Evolutionary conservation across 2,113 vertebrate species (phyloP).

Genomic region (Neofelis nebulosa): DNA sequence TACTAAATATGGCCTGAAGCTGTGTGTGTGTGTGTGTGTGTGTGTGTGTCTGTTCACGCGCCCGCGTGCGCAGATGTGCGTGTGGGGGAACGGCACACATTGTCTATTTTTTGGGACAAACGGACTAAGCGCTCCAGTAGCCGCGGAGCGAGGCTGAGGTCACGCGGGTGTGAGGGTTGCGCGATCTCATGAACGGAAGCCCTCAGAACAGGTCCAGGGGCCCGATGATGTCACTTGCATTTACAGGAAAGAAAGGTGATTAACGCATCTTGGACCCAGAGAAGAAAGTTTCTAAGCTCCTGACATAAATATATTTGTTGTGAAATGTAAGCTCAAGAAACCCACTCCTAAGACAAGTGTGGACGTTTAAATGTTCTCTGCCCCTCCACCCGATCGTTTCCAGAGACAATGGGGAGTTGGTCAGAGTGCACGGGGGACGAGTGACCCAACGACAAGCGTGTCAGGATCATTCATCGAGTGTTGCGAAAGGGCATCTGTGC

Average conservation of each 20-base stretch:
- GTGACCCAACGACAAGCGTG: too few species aligned
- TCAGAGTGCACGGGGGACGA: background rate
- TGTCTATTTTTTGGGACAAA: background rate
- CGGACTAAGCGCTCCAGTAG: fast-evolving
- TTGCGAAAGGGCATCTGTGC: background rate
- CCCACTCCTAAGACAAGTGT: background rate
- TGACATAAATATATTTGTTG: background rate
- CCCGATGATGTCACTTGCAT: too few species aligned
- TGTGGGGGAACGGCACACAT: fast-evolving
- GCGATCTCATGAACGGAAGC: fast-evolving
- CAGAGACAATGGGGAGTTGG: background rate
- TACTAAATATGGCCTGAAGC: background rate
- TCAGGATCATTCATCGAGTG: fast-evolving
- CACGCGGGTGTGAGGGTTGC: fast-evolving
- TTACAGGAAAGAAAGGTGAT: background rate
- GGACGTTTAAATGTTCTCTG: background rate
- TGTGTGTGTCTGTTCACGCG: fast-evolving
- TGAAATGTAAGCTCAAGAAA: background rate
- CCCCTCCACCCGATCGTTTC: background rate
- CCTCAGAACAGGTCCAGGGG: background rate
- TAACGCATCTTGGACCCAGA: background rate
- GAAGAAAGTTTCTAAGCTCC: background rate
- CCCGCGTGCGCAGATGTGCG: fast-evolving
- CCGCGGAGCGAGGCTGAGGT: fast-evolving
- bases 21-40: background rate